phyloP scores from a whole-genome alignment of 2,113 vertebrate species.

The Verasper variegatus region DNA sequence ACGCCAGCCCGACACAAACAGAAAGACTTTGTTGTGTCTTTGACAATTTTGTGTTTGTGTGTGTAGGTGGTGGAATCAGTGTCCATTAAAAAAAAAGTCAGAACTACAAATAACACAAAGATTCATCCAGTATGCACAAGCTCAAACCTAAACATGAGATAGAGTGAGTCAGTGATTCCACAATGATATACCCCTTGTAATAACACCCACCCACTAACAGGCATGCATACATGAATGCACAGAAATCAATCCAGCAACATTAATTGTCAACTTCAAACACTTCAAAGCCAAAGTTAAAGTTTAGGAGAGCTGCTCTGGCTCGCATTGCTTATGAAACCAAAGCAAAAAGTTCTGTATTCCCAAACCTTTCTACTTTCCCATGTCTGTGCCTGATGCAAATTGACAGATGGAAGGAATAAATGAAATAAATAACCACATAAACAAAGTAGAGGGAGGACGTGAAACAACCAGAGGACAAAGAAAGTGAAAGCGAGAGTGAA shows the following conservation, averaged over 20 bases:
- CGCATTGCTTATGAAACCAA: constrained; percentile 44
- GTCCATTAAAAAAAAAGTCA: not conserved
- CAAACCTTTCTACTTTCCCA: constrained; percentile 47
- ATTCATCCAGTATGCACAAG: not conserved
- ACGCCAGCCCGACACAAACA: not conserved
- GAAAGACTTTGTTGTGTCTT: not conserved
- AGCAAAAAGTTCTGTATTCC: constrained; percentile 60
- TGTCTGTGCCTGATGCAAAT: constrained; percentile 68
- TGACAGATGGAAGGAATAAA: constrained; percentile 66
- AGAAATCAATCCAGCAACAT: constrained; percentile 33
- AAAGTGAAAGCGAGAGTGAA: constrained; percentile 23
- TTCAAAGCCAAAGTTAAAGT: constrained; percentile 53
- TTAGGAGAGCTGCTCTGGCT: constrained; percentile 30
- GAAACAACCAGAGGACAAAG: constrained; percentile 68
- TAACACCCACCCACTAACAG: constrained; percentile 16
- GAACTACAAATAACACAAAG: no score
- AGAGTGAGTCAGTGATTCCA: constrained; percentile 11
- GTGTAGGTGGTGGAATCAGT: not conserved
- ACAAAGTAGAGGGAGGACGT: constrained; percentile 58
- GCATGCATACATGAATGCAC: not conserved
- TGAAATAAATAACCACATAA: constrained; percentile 71
- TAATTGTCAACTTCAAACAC: constrained; percentile 53
- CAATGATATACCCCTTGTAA: constrained; percentile 12
- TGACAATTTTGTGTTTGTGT: not conserved
- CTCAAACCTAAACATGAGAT: constrained; percentile 5